A percentile compares a stretch with the other conserved stretches of the same genome.
phyloP scores from a whole-genome alignment of 2,797 vertebrate genomes.

The Natrix natrix region DNA sequence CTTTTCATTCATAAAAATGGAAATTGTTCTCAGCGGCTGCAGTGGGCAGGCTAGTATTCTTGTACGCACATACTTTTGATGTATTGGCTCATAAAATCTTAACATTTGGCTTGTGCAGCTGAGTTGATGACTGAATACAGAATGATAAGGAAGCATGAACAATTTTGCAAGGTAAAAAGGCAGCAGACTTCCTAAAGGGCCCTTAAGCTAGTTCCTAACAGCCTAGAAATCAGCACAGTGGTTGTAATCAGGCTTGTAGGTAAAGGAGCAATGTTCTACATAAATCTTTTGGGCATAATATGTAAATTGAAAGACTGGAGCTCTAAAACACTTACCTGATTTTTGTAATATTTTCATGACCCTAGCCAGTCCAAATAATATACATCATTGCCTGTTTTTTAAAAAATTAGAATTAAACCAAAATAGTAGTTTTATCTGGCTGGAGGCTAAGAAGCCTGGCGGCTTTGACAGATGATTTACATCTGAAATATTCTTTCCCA shows the following conservation, averaged over 20 bases:
- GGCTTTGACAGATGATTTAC: constrained; percentile 57
- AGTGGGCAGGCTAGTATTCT: constrained; percentile 55
- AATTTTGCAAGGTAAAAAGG: constrained; percentile 57
- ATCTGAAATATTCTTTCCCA: constrained; percentile 62
- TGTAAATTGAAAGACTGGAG: constrained; percentile 58
- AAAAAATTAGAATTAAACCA: constrained; percentile 44
- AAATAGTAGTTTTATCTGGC: constrained; percentile 52
- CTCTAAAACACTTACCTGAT: constrained; percentile 54
- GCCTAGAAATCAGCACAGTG: constrained; percentile 59
- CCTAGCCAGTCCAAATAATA: constrained; percentile 34
- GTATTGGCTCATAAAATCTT: constrained; percentile 59
- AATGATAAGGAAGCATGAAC: constrained; percentile 57
- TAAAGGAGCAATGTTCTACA: constrained; percentile 40
- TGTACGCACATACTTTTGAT: constrained; percentile 60
- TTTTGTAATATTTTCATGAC: constrained; percentile 59
- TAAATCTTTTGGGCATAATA: constrained; percentile 59
- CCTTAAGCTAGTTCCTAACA: constrained; percentile 60
- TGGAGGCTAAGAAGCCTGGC: constrained; percentile 42
- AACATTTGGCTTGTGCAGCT: constrained; percentile 59
- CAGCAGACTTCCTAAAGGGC: constrained; percentile 56
- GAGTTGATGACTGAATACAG: constrained; percentile 59
- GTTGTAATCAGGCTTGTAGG: constrained; percentile 54
- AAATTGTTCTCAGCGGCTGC: constrained; percentile 59
- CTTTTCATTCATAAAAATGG: constrained; percentile 70
- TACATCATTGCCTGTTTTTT: constrained; percentile 49